Evolutionary conservation across 2,888 invertebrate species (phyloP).

Genomic region (Apodemia zela): DNA sequence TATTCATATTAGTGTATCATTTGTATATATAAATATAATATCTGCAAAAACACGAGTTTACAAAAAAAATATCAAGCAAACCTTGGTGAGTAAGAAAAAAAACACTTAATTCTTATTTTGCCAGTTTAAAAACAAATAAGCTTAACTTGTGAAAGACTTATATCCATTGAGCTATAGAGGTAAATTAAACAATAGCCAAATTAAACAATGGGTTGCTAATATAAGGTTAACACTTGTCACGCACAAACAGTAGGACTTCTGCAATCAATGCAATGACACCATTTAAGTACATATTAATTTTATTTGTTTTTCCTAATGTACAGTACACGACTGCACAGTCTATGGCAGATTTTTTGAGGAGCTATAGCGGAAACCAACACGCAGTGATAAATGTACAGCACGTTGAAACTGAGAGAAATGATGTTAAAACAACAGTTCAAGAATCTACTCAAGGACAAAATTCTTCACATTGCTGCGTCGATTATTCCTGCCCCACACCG

Average conservation of each 20-base stretch:
- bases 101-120: too few relatives aligned
- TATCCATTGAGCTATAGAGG: background rate
- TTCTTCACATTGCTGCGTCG: constrained; percentile 14
- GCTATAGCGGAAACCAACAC: constrained; percentile 8
- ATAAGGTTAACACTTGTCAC: background rate
- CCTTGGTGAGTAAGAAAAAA: too few relatives aligned
- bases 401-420: background rate
- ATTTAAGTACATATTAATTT: background rate
- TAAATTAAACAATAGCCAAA: constrained; percentile 4
- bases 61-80: too few relatives aligned
- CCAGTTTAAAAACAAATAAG: background rate
- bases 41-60: too few relatives aligned
- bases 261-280: constrained; percentile 1
- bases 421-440: background rate
- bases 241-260: background rate
- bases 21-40: too few relatives aligned
- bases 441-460: background rate
- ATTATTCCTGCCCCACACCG: constrained; percentile 25
- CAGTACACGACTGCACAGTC: background rate
- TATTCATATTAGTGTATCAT: too few relatives aligned
- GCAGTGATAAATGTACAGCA: background rate
- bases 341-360: constrained; percentile 19
- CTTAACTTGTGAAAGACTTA: background rate
- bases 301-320: background rate
- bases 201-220: background rate